Base-by-base conservation (phyloP, 30 jellyfish, hydroid and myxozoan genomes). In the Mastigias papua region DNA sequence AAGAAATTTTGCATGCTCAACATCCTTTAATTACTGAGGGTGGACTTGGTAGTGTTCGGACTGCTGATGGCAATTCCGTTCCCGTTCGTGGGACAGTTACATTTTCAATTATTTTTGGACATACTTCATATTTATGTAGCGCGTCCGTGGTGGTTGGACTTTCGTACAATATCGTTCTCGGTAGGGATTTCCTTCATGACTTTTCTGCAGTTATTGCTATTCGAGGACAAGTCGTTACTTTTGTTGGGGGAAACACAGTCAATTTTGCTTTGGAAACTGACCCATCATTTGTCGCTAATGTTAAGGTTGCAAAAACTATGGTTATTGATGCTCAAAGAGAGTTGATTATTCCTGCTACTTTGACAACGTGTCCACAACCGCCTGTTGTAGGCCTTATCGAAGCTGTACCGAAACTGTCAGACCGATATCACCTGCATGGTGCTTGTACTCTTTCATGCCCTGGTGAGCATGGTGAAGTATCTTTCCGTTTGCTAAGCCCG, bases 241-340 rank as follows among this genome's bases (percentile, higher is more conserved):
- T 73, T 46, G 48, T 27, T n/a, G 48, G 70, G 46, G 49, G 70
- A 9, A 73, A 73, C 26, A 73, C 15, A 25, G 70, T 73, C 31
- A 28, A 1, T 34, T 73, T 73, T 73, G 85, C 85, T 19, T 35
- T 30, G n/a, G 42, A 25, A 20, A 48, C 10, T 32, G 25, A 65
- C 57, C 70, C 70, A 8, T 71, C 69, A 6, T 1, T 51, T 17
- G 82, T 70, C 21, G 13, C 85, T 8, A 48, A 20, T 46, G 70
- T 73, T 48, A 37, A 42, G 46, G 71, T 73, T 42, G 61, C 82
- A 17, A 33, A 70, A 70, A 70, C 82, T 27, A 2, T 70, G 42
- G 82, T 70, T n/a, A 70, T 32, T 15, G 82, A 70, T 25, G 64
- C 82, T 32, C 82, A 70, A 70, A 70, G 82, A 6, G 82, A 70